These are phyloP conservation scores for Leptodactylus fallax DNA, from an alignment of 2,797 vertebrate genomes.

Conservation along the genomic window DNA sequence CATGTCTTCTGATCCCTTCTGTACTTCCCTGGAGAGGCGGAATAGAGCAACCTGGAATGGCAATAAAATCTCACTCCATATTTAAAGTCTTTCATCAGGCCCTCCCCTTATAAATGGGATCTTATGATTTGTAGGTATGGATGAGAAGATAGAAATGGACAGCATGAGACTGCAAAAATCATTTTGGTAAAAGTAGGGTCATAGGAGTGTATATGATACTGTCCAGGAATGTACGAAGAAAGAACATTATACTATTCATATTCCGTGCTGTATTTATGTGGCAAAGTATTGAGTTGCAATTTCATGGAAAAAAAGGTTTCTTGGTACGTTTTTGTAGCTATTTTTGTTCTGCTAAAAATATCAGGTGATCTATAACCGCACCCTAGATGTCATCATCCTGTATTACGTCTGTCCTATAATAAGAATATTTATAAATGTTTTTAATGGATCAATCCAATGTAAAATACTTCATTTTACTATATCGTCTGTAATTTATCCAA, in stretches of 20 bases:
- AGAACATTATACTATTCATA: neutral
- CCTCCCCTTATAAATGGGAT: neutral
- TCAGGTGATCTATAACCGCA: too few relatives aligned
- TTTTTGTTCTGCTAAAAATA: too few relatives aligned
- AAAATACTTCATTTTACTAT: too few relatives aligned
- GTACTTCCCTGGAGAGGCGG: neutral
- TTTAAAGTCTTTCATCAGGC: constrained; percentile 2
- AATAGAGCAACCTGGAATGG: neutral
- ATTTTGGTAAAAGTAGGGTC: neutral
- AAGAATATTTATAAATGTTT: too few relatives aligned
- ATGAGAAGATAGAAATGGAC: neutral
- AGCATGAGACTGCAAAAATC: constrained; percentile 41
- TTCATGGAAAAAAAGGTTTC: neutral
- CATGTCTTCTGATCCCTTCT: constrained; percentile 12
- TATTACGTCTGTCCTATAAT: too few relatives aligned
- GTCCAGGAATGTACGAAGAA: neutral
- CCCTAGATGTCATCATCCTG: too few relatives aligned
- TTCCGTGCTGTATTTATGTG: neutral
- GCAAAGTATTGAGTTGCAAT: too few relatives aligned
- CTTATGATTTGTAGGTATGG: neutral
- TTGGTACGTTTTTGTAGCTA: neutral
- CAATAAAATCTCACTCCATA: neutral
- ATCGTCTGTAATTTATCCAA: too few relatives aligned
- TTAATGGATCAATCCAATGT: too few relatives aligned
- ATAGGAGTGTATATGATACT: neutral